Evolutionary conservation across 37 sponge, comb jelly and placozoan genomes (phyloP), one percentile per base, ranked within the genome.

Genomic region (Aplysina aerophoba): DNA sequence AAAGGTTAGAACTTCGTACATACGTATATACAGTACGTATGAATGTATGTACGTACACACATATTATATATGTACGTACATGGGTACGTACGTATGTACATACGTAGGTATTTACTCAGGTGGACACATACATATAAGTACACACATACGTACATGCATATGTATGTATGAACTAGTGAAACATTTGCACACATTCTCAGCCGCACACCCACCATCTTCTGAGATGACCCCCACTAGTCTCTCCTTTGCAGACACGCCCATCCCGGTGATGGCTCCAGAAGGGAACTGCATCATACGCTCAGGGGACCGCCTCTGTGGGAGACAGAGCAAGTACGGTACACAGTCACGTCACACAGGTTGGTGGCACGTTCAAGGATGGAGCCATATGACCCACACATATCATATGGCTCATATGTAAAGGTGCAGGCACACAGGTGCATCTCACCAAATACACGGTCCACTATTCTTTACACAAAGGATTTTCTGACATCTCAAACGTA

Each of bases 241-340:
- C 15, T 90, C 73, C 56, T 85, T 37, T 55, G 94, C 92, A 59
- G 88, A 92, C 30, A 84, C 85, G 68, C 20, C 87, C 41, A 96
- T 50, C 0, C 94, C 92, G 0, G 34, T 87, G 59, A 99, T 86
- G 15, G 84, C 62, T 0, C 99, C 99, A 59, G 97, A 88, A 81
- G 97, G 99, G 86, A 87, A 99, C 20, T 89, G 83, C 37, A 88
- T 61, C 41, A 99, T 60, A 22, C 87, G 90, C 85, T 94, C 95
- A 37, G 99, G 99, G 20, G 94, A 81, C 84, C 91, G 92, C 35
- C 92, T 84, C 95, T 95, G 71, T 24, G 64, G 22, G 28, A 20
- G 59, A 15, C n/a, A n/a, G n/a, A n/a, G n/a, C n/a, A n/a, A n/a
- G n/a, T n/a, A n/a, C n/a, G n/a, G n/a, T n/a, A n/a, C n/a, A n/a